phyloP scores from a whole-genome alignment of 2,888 invertebrate genomes.

The Zonitis immaculata region DNA sequence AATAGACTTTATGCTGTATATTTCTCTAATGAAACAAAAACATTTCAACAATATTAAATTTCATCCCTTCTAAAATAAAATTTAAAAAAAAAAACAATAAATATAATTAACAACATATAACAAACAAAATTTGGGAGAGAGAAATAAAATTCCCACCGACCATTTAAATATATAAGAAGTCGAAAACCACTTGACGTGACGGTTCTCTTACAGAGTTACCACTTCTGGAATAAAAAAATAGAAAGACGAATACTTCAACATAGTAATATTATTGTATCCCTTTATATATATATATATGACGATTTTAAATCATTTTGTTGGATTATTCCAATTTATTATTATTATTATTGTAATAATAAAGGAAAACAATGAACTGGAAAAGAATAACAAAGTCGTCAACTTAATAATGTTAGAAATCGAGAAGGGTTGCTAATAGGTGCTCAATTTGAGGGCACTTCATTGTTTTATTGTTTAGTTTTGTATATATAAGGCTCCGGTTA shows the following conservation, averaged over 20 bases:
- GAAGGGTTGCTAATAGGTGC: conserved; percentile 20
- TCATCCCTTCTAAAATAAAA: background rate
- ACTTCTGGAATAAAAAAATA: background rate
- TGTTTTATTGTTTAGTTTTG: conserved; percentile 14
- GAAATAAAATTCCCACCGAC: too few relatives aligned
- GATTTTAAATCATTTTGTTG: background rate
- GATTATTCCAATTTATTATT: background rate
- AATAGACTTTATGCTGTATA: conserved; percentile 35
- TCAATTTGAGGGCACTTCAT: conserved; percentile 15
- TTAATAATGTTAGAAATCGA: conserved; percentile 20
- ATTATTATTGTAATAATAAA: conserved; percentile 6
- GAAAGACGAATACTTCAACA: background rate
- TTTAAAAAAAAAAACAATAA: too few relatives aligned
- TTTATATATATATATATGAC: too few relatives aligned
- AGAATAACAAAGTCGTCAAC: conserved; percentile 22
- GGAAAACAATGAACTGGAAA: conserved; percentile 26
- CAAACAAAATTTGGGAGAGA: too few relatives aligned
- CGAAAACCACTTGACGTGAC: conserved; percentile 7
- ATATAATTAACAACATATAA: too few relatives aligned
- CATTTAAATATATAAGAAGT: background rate
- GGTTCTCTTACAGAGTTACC: background rate
- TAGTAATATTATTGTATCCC: conserved; percentile 4
- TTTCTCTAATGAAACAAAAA: conserved; percentile 39
- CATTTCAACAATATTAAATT: background rate
- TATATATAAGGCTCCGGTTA: too few relatives aligned